Evolutionary conservation across 37 sponge, comb jelly and placozoan genomes (phyloP).

Genomic region (Halisarca cf. caerulea): DNA sequence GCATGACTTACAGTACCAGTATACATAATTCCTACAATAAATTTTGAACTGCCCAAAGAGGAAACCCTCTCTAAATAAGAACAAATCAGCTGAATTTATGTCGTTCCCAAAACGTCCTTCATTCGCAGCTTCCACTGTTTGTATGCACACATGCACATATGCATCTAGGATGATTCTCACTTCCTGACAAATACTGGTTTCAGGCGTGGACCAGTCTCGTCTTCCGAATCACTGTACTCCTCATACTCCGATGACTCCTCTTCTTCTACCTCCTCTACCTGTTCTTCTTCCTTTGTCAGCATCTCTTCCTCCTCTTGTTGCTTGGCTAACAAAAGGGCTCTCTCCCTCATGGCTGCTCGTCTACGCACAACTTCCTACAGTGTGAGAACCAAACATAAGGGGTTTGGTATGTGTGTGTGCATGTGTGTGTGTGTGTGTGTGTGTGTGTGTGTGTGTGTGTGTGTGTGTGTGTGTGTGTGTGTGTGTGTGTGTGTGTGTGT

Average conservation of each 20-base stretch:
- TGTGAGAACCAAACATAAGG: not conserved
- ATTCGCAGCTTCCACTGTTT: no score
- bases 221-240: slow-evolving; percentile 94
- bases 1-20: no score
- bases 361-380: slow-evolving; percentile 43
- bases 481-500: no score
- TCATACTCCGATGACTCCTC: slow-evolving; percentile 89
- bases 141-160: no score
- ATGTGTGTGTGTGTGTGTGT: slow-evolving; percentile 1
- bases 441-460: no score
- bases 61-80: no score
- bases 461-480: no score
- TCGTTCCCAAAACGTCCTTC: no score
- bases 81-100: no score
- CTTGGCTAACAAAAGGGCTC: slow-evolving; percentile 37
- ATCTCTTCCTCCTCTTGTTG: slow-evolving; percentile 39
- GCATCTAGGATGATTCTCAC: slow-evolving; percentile 32
- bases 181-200: slow-evolving; percentile 97
- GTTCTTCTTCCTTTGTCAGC: slow-evolving; percentile 52
- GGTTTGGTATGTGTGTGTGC: not conserved
- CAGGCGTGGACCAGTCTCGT: slow-evolving; percentile 88
- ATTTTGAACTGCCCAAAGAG: no score
- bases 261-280: slow-evolving; percentile 76
- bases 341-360: slow-evolving; percentile 34
- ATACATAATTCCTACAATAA: no score